Evolutionary conservation across 2,888 invertebrate genomes (phyloP), one percentile per base, ranked within the genome.

Genomic region (Junonia oenone): DNA sequence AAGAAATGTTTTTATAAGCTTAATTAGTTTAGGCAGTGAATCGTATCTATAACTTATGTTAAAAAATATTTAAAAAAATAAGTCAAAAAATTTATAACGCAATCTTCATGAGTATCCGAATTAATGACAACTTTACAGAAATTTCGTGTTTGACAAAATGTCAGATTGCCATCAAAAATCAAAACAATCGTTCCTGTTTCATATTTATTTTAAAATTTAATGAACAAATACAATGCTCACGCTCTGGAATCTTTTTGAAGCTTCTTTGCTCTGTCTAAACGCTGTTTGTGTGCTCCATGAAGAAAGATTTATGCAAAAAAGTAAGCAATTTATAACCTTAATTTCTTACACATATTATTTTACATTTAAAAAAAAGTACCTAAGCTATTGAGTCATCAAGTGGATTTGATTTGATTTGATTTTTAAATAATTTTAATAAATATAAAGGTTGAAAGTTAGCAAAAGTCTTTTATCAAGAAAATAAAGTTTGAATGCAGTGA

Each of bases 201-300:
- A 11, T 40, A 11, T 40, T 8, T 11, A 43, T 51, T 31, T 51
- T 27, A 31, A 38, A 56, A 13, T 6, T 43, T 43, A n/a, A 45
- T 14, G 2, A 47, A 14, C n/a, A 29, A 9, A 47, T 14, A 81
- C 68, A 56, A 93, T 93, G 90, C 94, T 99, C 74, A 96, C 98
- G 0, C 90, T 99, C 67, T 99, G 98, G 96, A 96, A 96, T 68
- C 91, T 99, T 69, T 94, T 98, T 67, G 99, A 99, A 86, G 97
- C 98, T 2, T 92, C 95, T 1, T 88, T 99, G 61, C 91, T 99
- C 51, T 96, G 97, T 72, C 88, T 99, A 49, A 99, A 99, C 90
- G 99, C 98, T 4, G 94, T 99, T 45, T 99, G 99, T 81, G 94
- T 99, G 54, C 90, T 99, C 46, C 97, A 99, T 72, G 98, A 99